Evolutionary conservation across 2,113 vertebrate species (phyloP), one percentile per base, ranked within the genome.

Genomic region (Dipodomys spectabilis): DNA sequence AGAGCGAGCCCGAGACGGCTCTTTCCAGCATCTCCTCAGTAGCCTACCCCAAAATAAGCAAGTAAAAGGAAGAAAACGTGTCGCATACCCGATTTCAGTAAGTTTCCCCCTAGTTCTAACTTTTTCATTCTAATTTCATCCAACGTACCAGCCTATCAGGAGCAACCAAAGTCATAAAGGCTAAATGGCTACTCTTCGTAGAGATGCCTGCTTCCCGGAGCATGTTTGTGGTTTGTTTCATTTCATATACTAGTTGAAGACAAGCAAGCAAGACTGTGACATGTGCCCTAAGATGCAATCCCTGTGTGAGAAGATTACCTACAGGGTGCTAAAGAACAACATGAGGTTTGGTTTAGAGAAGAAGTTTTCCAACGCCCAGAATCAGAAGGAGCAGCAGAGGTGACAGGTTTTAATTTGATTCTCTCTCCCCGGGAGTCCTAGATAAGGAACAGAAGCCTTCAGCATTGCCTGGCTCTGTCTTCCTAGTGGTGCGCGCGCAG

Each of bases 201-300:
- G 44, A 30, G 6, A 25, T 35, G 32, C 23, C 44, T 78, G 15
- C 22, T 85, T 19, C 49, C 16, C 5, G 13, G 19, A 62, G 44
- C 57, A 73, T 53, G 60, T 49, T 49, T 62, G 60, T 49, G 45
- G 27, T 65, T 81, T 28, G 44, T 39, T 18, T 22, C 22, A 67
- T 57, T 80, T 80, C 25, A 62, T 62, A 25, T 65, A 32, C 23
- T 94, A 85, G 86, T n/a, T 77, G 44, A 78, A 30, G 5, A 20
- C 74, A 77, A 78, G 11, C 69, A 87, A 86, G 20, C 32, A 80
- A 6, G 25, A 73, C 64, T 10, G 69, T 39, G 39, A 80, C 88
- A 92, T 53, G 35, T n/a, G 20, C 19, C 39, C 94, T 90, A 45
- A 92, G 86, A 82, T 68, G 27, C 15, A 94, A 81, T 28, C 8